phyloP scores from a whole-genome alignment of 2,797 vertebrate species.

The Coluber constrictor region DNA sequence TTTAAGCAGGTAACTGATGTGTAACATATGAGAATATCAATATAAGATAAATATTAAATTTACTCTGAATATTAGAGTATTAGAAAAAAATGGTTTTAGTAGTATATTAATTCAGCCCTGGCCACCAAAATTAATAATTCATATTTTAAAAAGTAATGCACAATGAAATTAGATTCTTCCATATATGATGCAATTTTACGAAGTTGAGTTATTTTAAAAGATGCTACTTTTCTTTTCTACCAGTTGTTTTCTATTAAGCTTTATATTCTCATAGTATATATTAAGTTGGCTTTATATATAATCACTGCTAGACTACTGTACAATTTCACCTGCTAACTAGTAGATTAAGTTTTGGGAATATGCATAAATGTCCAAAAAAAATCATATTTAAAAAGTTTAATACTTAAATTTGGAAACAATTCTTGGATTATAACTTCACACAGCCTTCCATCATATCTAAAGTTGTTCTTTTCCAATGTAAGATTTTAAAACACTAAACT shows the following conservation, averaged over 20 bases:
- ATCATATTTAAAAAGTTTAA: not conserved
- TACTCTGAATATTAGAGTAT: not conserved
- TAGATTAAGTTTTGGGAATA: not conserved
- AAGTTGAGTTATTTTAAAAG: not conserved
- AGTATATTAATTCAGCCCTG: not conserved
- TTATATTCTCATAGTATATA: not conserved
- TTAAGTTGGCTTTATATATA: not conserved
- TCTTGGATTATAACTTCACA: not conserved
- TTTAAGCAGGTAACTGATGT: not conserved
- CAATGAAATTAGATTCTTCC: not conserved
- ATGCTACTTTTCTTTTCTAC: not conserved
- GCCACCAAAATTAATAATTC: not conserved
- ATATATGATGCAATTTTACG: not conserved
- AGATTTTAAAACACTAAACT: not conserved
- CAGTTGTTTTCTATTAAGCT: not conserved
- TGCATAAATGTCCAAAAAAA: not conserved
- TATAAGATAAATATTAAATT: not conserved
- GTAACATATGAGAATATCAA: not conserved
- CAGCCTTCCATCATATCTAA: not conserved
- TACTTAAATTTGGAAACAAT: not conserved
- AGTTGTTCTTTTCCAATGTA: not conserved
- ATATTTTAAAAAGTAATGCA: not conserved
- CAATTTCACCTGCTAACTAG: not conserved
- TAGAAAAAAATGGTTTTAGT: not conserved
- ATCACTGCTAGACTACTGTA: not conserved